phyloP scores from a whole-genome alignment of 92 coral and sea anemone species.

The Paramuricea clavata region DNA sequence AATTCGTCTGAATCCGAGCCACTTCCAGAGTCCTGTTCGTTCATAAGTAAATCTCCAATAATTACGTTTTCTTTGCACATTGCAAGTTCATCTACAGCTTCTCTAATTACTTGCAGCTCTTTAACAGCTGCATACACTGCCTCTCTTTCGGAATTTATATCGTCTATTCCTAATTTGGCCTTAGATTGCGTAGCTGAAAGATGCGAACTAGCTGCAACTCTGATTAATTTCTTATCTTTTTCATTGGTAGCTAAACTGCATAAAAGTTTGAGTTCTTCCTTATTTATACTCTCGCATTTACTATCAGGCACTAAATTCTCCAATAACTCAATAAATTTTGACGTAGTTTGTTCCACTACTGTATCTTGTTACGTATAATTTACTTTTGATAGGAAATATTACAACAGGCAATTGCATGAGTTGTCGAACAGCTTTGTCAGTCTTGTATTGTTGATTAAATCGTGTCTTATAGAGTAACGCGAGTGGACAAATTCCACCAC shows the following conservation, averaged over 20 bases:
- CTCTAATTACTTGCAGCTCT: conserved; percentile 37
- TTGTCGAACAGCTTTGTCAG: conserved; percentile 57
- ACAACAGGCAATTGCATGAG: conserved; percentile 61
- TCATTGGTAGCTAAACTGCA: conserved; percentile 50
- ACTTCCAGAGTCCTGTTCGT: not conserved
- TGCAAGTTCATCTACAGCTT: conserved; percentile 55
- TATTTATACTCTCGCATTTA: conserved; percentile 17
- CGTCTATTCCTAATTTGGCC: conserved; percentile 42
- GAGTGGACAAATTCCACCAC: not conserved
- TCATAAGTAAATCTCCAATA: conserved; percentile 4
- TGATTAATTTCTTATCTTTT: conserved; percentile 38
- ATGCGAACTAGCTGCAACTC: conserved; percentile 34
- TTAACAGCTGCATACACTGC: conserved; percentile 1
- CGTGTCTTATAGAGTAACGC: conserved; percentile 11
- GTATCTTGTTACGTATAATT: conserved; percentile 29
- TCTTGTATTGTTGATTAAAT: conserved; percentile 34
- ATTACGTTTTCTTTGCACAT: conserved; percentile 34
- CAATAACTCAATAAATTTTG: conserved; percentile 20
- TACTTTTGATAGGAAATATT: conserved; percentile 38
- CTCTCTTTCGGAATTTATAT: conserved; percentile 25
- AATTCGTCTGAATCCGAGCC: conserved; percentile 3
- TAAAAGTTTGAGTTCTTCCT: conserved; percentile 38
- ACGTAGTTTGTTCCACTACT: conserved; percentile 14
- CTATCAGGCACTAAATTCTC: conserved; percentile 15
- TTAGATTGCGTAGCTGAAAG: conserved; percentile 40